A percentile compares a stretch with the other conserved stretches of the same genome.
phyloP scores from a whole-genome alignment of 2,888 invertebrate genomes.

The Tenthredo scrophulariae region DNA sequence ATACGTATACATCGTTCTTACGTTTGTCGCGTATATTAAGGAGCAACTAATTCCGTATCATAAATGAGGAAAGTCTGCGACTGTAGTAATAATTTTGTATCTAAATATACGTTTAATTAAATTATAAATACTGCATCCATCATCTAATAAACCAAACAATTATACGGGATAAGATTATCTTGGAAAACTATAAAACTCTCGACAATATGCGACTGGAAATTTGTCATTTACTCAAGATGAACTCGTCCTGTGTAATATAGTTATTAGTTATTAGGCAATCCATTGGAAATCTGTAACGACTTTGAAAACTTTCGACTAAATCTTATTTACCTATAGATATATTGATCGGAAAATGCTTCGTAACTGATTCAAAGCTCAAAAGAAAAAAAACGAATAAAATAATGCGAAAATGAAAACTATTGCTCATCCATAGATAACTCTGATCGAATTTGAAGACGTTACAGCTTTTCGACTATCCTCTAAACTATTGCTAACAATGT shows the following conservation, averaged over 20 bases:
- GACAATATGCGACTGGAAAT: neutral
- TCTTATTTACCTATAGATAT: neutral
- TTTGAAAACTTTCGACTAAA: neutral
- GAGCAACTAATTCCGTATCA: slow-evolving; percentile 24
- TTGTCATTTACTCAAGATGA: neutral
- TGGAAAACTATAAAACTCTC: neutral
- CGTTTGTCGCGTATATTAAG: slow-evolving; percentile 41
- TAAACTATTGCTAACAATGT: slow-evolving; percentile 26
- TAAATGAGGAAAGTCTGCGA: slow-evolving; percentile 14
- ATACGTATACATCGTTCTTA: slow-evolving; percentile 22
- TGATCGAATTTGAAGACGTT: neutral
- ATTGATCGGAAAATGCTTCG: neutral
- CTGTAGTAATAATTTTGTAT: slow-evolving; percentile 46
- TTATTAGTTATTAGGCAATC: slow-evolving; percentile 1
- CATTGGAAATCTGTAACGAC: slow-evolving; percentile 13
- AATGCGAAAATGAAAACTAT: neutral
- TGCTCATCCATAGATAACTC: neutral
- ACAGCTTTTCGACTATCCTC: slow-evolving; percentile 6
- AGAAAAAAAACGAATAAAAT: neutral
- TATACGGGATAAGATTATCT: neutral
- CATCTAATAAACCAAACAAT: slow-evolving; percentile 13
- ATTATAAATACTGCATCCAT: neutral
- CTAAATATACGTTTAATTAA: slow-evolving; percentile 48
- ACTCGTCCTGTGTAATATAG: slow-evolving; percentile 4
- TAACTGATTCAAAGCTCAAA: neutral